phyloP scores from a whole-genome alignment of 2,113 vertebrate genomes.

The Indicator maculatus region DNA sequence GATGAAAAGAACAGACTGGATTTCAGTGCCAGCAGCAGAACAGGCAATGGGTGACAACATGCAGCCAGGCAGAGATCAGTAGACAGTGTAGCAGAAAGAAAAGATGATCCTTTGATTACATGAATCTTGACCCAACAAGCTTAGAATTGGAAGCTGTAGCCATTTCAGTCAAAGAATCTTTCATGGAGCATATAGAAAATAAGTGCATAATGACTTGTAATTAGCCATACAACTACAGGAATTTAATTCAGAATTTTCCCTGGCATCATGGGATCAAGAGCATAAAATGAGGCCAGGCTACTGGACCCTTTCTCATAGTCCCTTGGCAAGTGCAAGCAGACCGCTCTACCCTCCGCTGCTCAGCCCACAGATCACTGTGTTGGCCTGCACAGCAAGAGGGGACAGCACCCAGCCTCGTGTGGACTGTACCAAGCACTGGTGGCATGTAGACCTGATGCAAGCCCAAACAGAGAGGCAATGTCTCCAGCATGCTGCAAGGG shows the following conservation, averaged over 20 bases:
- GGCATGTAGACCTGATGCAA: rapidly evolving
- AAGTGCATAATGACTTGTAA: background rate
- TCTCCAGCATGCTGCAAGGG: background rate
- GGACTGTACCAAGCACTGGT: background rate
- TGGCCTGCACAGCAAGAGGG: background rate
- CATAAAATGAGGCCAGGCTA: background rate
- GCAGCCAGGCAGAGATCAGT: background rate
- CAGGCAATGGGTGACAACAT: background rate
- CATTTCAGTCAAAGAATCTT: background rate
- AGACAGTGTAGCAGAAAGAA: background rate
- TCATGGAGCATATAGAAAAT: background rate
- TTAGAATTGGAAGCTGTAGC: background rate
- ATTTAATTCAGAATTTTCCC: background rate
- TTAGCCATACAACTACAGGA: background rate
- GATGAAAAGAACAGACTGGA: background rate
- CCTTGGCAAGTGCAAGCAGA: background rate
- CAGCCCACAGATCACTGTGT: background rate
- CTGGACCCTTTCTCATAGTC: background rate
- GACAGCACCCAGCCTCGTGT: background rate
- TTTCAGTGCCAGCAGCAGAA: background rate
- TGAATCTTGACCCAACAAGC: background rate
- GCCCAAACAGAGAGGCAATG: background rate
- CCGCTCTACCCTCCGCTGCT: too few species aligned
- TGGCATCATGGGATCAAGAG: background rate
- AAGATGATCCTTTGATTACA: background rate